Evolutionary conservation across 2,113 vertebrate species (phyloP), one percentile per base, ranked within the genome.

Genomic region (Eulemur macaco): DNA sequence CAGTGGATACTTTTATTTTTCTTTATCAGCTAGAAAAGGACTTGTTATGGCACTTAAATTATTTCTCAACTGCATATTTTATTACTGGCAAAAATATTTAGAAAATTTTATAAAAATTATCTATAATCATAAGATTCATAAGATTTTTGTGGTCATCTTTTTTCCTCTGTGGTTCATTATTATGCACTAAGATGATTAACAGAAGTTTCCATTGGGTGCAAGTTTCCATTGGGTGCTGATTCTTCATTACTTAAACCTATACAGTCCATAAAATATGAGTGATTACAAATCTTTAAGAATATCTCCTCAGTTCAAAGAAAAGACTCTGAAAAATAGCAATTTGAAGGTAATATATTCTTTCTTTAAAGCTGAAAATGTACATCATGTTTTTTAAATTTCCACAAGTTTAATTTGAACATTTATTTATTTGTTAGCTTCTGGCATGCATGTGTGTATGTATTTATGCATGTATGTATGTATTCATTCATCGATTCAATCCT

Each of bases 21-120:
- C 34, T 68, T 85, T 95, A 68, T 94, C 27, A 94, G 54, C 11
- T 93, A 52, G 56, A 58, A 97, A 74, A 81, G 39, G n/a, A 74
- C 31, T 93, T 96, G 3, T 34, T 66, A 56, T 25, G 13, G 20
- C 71, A 68, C 81, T 96, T 96, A 95, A 98, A 84, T 74, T 84
- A 78, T 78, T 86, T 92, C 45, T 45, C 39, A 42, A 45, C 39
- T 87, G 34, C 4, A 92, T 37, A 92, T 92, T 94, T 85, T 94
- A 94, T n/a, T 71, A n/a, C 31, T 71, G 56, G 15, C 89, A 82
- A 86, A 93, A 89, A 68, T 73, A 60, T 74, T 92, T 91, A 86
- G 21, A 84, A 89, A 92, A 52, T 84, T 34, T 63, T 89, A 34
- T 42, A 50, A 37, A 66, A 86, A 73, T 87, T 81, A 23, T 15